Base-by-base conservation (phyloP, 1,140 invertebrate species). In the Whitmania pigra region DNA sequence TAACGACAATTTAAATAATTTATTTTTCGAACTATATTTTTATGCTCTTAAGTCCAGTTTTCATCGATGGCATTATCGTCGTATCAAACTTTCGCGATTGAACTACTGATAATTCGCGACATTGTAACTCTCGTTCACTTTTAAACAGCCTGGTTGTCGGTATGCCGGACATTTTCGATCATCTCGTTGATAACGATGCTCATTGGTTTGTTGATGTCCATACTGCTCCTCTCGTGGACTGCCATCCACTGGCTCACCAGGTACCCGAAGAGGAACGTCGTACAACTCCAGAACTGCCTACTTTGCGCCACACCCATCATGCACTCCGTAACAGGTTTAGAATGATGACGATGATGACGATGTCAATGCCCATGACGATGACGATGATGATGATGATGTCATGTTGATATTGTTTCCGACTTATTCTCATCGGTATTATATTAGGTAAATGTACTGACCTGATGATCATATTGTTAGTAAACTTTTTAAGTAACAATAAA, bases 291-390 rank as follows among this genome's bases (percentile, higher is more conserved):
- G n/a, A 43, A 22, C 11, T 22, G 22, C 11, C 40, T 72, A 27
- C 57, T 72, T n/a, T 74, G 72, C 25, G 71, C 71, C 63, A 74
- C 73, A 29, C 73, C 73, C 70, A 72, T 74, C 71, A 53, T 66
- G n/a, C 71, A 31, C 53, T 68, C 72, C 63, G 18, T 74, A 18
- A 63, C 70, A 31, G 71, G 73, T 74, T 25, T 36, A 63, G 54
- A 4, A 25, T 54, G 13, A 57, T 57, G 20, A 9, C 25, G 57
- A 27, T 25, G 9, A 17, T 9, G 4, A 22, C 57, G 27, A 60
- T 60, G n/a, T n/a, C n/a, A n/a, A n/a, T n/a, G n/a, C n/a, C n/a
- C n/a, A n/a, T n/a, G n/a, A n/a, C n/a, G n/a, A n/a, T 60, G 66
- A 67, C 27, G 40, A 43, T 13, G 40, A 43, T 13, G 40, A 49